These are phyloP conservation scores for Pseudomyrmex sp. DNA, from an alignment of 1,140 invertebrate genomes.

Conservation along the genomic window DNA sequence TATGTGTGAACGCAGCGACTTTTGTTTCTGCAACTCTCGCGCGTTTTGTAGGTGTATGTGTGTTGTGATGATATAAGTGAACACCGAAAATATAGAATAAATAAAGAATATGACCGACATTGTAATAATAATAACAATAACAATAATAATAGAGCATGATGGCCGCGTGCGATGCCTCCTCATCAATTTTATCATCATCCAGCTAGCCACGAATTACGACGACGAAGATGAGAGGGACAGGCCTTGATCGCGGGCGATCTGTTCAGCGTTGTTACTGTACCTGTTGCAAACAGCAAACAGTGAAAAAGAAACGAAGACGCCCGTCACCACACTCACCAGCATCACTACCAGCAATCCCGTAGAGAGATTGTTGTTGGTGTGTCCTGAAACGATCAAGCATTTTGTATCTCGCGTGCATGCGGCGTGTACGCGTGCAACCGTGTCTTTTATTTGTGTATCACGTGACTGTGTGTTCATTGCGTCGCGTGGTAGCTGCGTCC, in stretches of 20 bases:
- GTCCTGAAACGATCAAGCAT: slow-evolving; percentile 86
- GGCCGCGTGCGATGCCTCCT: slow-evolving; percentile 84
- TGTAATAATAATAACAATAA: slow-evolving; percentile 15
- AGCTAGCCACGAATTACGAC: slow-evolving; percentile 83
- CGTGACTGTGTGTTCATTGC: neutral
- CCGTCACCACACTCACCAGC: slow-evolving; percentile 95
- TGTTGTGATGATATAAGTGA: slow-evolving; percentile 54
- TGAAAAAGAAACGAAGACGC: slow-evolving; percentile 97
- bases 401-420: slow-evolving; percentile 60
- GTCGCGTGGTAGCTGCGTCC: neutral
- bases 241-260: slow-evolving; percentile 75
- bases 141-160: slow-evolving; percentile 75
- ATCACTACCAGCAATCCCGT: slow-evolving; percentile 96
- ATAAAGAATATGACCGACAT: slow-evolving; percentile 77
- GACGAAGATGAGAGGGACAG: slow-evolving; percentile 74
- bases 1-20: slow-evolving; percentile 31
- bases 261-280: slow-evolving; percentile 87
- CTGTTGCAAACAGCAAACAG: slow-evolving; percentile 98
- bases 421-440: neutral
- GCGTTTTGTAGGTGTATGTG: slow-evolving; percentile 59
- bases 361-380: slow-evolving; percentile 92
- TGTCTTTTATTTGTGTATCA: slow-evolving; percentile 15
- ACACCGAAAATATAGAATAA: slow-evolving; percentile 72
- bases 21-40: slow-evolving; percentile 56
- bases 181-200: slow-evolving; percentile 76